phyloP scores from a whole-genome alignment of 2,888 invertebrate genomes.

The Pogonocherus hispidulus region DNA sequence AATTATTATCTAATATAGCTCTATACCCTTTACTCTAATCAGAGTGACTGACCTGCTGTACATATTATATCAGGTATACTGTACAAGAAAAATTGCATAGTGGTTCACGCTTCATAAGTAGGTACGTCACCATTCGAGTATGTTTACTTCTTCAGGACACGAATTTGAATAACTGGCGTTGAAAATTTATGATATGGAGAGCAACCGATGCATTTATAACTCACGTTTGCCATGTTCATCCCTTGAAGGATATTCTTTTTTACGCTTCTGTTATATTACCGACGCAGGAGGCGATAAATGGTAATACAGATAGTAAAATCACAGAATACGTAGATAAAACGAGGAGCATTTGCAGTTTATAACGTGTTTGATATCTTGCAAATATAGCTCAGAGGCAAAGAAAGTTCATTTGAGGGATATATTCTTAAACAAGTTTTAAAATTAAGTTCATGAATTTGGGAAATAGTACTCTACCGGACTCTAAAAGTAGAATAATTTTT shows the following conservation, averaged over 20 bases:
- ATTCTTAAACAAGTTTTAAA: too few species aligned
- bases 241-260: neutral
- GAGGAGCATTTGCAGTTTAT: neutral
- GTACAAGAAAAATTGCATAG: too few species aligned
- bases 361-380: too few species aligned
- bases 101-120: neutral
- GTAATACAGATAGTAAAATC: neutral
- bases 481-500: too few species aligned
- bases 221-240: neutral
- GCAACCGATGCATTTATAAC: neutral
- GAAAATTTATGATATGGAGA: conserved; percentile 1
- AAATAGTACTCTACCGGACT: too few species aligned
- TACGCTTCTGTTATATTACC: neutral
- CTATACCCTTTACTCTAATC: too few species aligned
- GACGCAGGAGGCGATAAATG: neutral
- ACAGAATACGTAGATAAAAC: neutral
- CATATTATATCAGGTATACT: too few species aligned
- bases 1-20: too few species aligned
- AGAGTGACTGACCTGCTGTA: too few species aligned
- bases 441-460: too few species aligned
- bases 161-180: neutral
- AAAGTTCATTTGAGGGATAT: too few species aligned
- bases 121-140: neutral
- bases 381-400: too few species aligned
- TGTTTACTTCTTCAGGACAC: neutral